Evolutionary conservation across 2,888 invertebrate species (phyloP), one percentile per base, ranked within the genome.

Genomic region (Pachliopta kotzebuea): DNA sequence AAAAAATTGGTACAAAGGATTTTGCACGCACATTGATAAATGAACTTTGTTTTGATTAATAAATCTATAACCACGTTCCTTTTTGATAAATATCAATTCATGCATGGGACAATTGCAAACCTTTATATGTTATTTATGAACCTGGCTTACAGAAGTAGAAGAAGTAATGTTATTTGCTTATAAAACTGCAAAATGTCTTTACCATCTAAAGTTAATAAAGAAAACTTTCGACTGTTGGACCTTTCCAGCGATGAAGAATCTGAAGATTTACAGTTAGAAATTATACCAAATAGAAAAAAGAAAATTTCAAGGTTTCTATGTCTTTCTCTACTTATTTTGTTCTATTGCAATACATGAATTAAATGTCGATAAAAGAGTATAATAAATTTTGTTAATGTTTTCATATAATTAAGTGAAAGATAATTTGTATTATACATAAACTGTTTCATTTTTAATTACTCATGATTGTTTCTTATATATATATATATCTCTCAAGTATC

Each of bases 181-280:
- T 68, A 66, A 72, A 67, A 68, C 63, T 26, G 37, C 55, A 86
- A 76, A 72, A 91, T 91, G 90, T 86, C 88, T 70, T 71, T 83
- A 73, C 83, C 88, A 67, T 79, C 84, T 37, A 92, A 86, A 81
- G 82, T 86, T 74, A 92, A 92, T 76, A 94, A 94, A 76, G 94
- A 94, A 86, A 93, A 93, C 70, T 94, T 94, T 78, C 93, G 94
- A 72, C 90, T 94, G 56, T 79, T 94, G 74, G 94, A 94, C 75
- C 79, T 94, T 68, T 92, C 94, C 60, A 94, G 93, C 66, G 93
- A 93, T 68, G 93, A 93, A 69, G 93, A 93, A 55, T 93, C 94
- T 0, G 93, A 94, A 68, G 89, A 93, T 67, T 87, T 94, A 54
- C 93, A 94, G 75, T 77, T 94, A 78, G 92, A 93, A 78, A 87